These are phyloP conservation scores for Ethmia dodecea DNA, from an alignment of 2,888 invertebrate species.

Conservation along the genomic window DNA sequence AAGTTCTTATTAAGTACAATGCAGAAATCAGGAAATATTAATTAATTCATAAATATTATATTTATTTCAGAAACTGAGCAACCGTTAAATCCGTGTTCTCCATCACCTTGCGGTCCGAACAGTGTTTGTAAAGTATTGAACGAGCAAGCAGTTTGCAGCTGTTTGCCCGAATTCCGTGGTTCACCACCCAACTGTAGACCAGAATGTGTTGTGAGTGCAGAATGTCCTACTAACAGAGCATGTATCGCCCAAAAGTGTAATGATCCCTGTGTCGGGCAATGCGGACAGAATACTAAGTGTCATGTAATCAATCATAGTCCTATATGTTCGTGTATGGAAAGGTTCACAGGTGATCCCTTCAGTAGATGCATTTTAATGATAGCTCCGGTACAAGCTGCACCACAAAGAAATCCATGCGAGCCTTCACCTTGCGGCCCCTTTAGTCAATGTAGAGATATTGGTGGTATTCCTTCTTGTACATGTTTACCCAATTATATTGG, in stretches of 20 bases:
- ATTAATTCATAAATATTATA: neutral
- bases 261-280: slow-evolving; percentile 84
- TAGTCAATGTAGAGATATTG: slow-evolving; percentile 79
- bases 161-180: slow-evolving; percentile 80
- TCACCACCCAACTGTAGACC: slow-evolving; percentile 84
- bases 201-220: slow-evolving; percentile 84
- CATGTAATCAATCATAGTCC: slow-evolving; percentile 85
- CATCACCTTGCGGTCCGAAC: slow-evolving; percentile 90
- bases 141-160: slow-evolving; percentile 84
- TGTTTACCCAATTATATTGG: slow-evolving; percentile 82
- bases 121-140: slow-evolving; percentile 86
- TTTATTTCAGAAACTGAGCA: slow-evolving; percentile 43
- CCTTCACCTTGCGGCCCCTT: slow-evolving; percentile 83
- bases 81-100: slow-evolving; percentile 80
- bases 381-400: slow-evolving; percentile 32
- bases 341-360: slow-evolving; percentile 82
- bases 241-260: slow-evolving; percentile 83
- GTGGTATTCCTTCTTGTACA: slow-evolving; percentile 80
- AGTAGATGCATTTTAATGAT: slow-evolving; percentile 70
- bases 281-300: slow-evolving; percentile 85
- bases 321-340: slow-evolving; percentile 80
- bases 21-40: neutral
- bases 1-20: neutral
- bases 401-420: slow-evolving; percentile 72
- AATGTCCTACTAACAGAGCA: slow-evolving; percentile 82